phyloP scores from a whole-genome alignment of 2,113 vertebrate species.

The Pyxicephalus adspersus region DNA sequence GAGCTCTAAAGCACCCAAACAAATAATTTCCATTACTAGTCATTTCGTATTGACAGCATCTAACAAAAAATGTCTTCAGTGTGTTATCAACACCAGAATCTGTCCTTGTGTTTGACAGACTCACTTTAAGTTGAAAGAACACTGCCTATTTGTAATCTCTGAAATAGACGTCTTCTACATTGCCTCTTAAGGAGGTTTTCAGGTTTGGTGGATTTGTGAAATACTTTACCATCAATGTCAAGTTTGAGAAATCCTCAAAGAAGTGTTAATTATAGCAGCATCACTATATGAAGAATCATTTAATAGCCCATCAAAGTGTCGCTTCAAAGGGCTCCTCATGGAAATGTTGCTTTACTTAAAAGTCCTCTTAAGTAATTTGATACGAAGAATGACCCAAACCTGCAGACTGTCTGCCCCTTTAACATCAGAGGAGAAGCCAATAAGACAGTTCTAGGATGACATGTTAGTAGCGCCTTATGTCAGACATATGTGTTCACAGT shows the following conservation, averaged over 20 bases:
- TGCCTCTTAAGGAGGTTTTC: neutral
- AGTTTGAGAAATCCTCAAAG: neutral
- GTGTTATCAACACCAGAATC: no score
- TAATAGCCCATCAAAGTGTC: neutral
- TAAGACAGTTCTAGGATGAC: neutral
- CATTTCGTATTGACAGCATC: no score
- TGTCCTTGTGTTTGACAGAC: no score
- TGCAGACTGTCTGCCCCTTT: neutral
- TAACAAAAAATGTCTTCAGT: no score
- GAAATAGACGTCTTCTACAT: neutral
- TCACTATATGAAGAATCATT: neutral
- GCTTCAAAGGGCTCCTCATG: conserved; percentile 12
- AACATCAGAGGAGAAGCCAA: conserved; percentile 16
- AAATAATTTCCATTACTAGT: no score
- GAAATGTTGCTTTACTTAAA: neutral
- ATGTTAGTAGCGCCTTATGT: neutral
- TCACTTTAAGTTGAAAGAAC: no score
- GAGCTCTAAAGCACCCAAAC: no score
- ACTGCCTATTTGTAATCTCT: no score
- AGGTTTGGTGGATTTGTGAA: neutral
- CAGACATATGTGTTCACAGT: neutral
- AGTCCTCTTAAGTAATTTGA: conserved; percentile 2
- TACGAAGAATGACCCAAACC: neutral
- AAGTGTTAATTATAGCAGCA: conserved; percentile 5
- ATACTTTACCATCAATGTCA: neutral